Conservation (phyloP, 1,140 invertebrate genomes). For the Calephelis virginiensis region DNA sequence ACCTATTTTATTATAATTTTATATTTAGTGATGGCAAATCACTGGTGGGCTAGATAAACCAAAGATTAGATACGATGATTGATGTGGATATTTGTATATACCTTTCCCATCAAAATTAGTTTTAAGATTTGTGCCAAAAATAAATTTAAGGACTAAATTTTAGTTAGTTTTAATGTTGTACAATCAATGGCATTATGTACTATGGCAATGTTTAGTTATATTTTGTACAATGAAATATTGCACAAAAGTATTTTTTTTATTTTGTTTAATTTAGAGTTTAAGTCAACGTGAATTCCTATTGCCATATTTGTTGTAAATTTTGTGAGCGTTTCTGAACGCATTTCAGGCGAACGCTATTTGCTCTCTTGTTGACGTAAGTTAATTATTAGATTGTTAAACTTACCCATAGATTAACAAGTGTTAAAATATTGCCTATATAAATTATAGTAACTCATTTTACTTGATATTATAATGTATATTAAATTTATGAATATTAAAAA, state of each 20-base stretch:
- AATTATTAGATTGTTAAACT: slow-evolving; percentile 73
- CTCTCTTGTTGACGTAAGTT: slow-evolving; percentile 65
- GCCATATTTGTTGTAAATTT: slow-evolving; percentile 65
- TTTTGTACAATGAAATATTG: slow-evolving; percentile 59
- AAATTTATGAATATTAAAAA: slow-evolving; percentile 77
- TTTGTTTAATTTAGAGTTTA: slow-evolving; percentile 39
- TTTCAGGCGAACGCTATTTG: slow-evolving; percentile 26
- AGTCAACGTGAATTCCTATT: slow-evolving; percentile 73
- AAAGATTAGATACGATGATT: slow-evolving; percentile 65
- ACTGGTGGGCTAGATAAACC: slow-evolving; percentile 75
- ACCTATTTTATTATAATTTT: slow-evolving; percentile 66
- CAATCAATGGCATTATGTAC: slow-evolving; percentile 61
- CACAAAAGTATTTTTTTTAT: slow-evolving; percentile 56
- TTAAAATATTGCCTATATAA: slow-evolving; percentile 78
- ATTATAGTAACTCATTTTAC: slow-evolving; percentile 77
- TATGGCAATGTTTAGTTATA: slow-evolving; percentile 59
- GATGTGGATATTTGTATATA: slow-evolving; percentile 68
- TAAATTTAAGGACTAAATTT: slow-evolving; percentile 52
- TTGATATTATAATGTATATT: slow-evolving; percentile 78
- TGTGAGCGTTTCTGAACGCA: slow-evolving; percentile 25
- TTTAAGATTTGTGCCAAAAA: slow-evolving; percentile 64
- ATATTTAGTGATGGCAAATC: slow-evolving; percentile 54
- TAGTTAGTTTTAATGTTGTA: slow-evolving; percentile 58
- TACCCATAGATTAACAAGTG: slow-evolving; percentile 77
- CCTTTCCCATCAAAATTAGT: slow-evolving; percentile 53